These are phyloP conservation scores for Poecilia gillii DNA, from an alignment of 2,797 vertebrate species.

Conservation along the genomic window DNA sequence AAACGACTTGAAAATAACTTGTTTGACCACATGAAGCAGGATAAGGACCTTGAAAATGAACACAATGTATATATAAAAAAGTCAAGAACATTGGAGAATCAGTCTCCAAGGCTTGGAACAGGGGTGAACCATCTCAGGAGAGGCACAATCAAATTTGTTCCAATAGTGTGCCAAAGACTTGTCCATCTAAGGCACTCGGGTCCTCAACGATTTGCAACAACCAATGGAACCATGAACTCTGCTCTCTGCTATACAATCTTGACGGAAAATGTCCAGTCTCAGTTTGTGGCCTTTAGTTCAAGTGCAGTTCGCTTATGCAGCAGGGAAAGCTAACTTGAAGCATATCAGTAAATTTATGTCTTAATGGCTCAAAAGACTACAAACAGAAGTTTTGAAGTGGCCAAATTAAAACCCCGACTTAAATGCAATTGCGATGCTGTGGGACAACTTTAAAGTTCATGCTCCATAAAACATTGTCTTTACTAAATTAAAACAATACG, in stretches of 20 bases:
- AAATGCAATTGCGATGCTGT: background rate
- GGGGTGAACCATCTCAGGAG: background rate
- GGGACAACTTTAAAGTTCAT: background rate
- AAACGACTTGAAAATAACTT: background rate
- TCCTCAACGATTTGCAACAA: background rate
- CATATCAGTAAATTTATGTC: background rate
- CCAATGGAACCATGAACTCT: background rate
- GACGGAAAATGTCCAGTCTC: background rate
- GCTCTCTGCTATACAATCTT: background rate
- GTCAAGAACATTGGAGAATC: background rate
- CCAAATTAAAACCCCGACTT: background rate
- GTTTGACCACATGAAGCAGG: background rate
- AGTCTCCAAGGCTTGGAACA: background rate
- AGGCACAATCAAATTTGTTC: background rate
- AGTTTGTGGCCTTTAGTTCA: background rate
- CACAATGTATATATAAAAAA: background rate
- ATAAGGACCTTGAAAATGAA: background rate
- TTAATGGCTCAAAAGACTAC: background rate
- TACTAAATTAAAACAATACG: background rate
- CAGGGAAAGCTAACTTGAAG: background rate
- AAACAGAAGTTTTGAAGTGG: background rate
- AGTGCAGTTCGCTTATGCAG: background rate
- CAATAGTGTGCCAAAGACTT: background rate
- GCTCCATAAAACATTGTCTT: background rate
- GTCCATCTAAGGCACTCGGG: background rate